Evolutionary conservation across 2,888 invertebrate species (phyloP).

Genomic region (Trypoxylon attenuatum): DNA sequence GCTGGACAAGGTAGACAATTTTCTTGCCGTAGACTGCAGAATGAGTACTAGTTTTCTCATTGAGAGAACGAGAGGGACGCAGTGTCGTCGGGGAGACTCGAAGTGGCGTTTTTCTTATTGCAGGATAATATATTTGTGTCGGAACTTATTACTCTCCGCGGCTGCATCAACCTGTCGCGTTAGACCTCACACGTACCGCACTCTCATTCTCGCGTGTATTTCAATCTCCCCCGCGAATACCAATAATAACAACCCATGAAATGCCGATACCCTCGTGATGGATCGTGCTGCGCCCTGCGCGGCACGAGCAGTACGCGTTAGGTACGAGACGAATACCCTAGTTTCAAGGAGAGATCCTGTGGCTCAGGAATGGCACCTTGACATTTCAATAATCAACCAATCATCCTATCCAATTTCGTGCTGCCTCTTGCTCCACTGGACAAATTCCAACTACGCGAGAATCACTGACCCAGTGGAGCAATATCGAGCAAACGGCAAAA

Average conservation of each 20-base stretch:
- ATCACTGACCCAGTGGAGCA: slow-evolving; percentile 56
- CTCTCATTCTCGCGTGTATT: slow-evolving; percentile 18
- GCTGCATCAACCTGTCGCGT: slow-evolving; percentile 61
- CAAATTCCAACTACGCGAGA: too few relatives aligned
- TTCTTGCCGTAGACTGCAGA: slow-evolving; percentile 16
- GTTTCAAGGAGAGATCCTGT: too few relatives aligned
- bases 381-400: too few relatives aligned
- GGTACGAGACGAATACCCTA: too few relatives aligned
- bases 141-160: slow-evolving; percentile 56
- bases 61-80: slow-evolving; percentile 7
- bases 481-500: slow-evolving; percentile 39
- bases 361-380: too few relatives aligned
- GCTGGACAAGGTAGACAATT: slow-evolving; percentile 23
- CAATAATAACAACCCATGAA: too few relatives aligned
- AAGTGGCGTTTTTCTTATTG: slow-evolving; percentile 50
- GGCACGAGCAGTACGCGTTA: too few relatives aligned
- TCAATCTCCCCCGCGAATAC: slow-evolving; percentile 10
- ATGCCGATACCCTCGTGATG: too few relatives aligned
- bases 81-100: slow-evolving; percentile 40
- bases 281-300: too few relatives aligned
- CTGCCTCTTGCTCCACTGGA: too few relatives aligned
- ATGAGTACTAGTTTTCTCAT: slow-evolving; percentile 45
- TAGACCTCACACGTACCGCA: slow-evolving; percentile 7
- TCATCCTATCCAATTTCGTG: too few relatives aligned
- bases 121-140: slow-evolving; percentile 62